These are phyloP conservation scores for Chrysaora quinquecirrha DNA, from an alignment of 30 jellyfish, hydroid and myxozoan genomes.

Conservation along the genomic window DNA sequence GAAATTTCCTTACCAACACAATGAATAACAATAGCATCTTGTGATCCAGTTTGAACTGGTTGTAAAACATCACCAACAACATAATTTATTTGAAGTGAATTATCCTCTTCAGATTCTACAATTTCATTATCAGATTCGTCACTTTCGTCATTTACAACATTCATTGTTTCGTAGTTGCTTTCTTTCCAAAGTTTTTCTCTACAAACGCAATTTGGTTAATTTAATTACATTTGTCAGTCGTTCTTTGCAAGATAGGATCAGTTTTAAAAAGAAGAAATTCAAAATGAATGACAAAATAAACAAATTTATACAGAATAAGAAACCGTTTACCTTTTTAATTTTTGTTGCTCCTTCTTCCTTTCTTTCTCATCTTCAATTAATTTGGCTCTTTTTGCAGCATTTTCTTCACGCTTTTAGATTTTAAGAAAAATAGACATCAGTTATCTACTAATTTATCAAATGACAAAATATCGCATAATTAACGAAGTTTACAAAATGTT, in stretches of 20 bases:
- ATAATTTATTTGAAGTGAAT: conserved; percentile 48
- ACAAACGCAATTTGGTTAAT: too few species aligned
- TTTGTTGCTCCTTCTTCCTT: conserved; percentile 25
- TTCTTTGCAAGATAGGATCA: too few species aligned
- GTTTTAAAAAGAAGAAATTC: too few species aligned
- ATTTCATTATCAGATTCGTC: conserved; percentile 24
- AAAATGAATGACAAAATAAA: too few species aligned
- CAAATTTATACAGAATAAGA: too few species aligned
- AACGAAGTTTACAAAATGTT: too few species aligned
- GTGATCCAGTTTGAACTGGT: conserved; percentile 50
- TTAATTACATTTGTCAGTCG: too few species aligned
- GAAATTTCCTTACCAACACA: conserved; percentile 89
- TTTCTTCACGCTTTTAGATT: conserved; percentile 86
- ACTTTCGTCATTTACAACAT: conserved; percentile 40
- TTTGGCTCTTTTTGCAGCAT: conserved; percentile 76
- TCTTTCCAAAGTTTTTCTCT: conserved; percentile 80
- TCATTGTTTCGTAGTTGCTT: conserved; percentile 59
- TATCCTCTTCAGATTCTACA: conserved; percentile 47
- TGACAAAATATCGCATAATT: too few species aligned
- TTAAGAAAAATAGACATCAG: too few species aligned
- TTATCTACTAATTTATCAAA: too few species aligned
- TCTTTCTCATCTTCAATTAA: conserved; percentile 63
- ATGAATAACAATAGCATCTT: conserved; percentile 82
- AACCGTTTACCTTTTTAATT: too few species aligned
- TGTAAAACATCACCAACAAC: conserved; percentile 96